These are phyloP conservation scores for Enteromius viviparus DNA, from an alignment of 2,797 vertebrate species.

Conservation along the genomic window DNA sequence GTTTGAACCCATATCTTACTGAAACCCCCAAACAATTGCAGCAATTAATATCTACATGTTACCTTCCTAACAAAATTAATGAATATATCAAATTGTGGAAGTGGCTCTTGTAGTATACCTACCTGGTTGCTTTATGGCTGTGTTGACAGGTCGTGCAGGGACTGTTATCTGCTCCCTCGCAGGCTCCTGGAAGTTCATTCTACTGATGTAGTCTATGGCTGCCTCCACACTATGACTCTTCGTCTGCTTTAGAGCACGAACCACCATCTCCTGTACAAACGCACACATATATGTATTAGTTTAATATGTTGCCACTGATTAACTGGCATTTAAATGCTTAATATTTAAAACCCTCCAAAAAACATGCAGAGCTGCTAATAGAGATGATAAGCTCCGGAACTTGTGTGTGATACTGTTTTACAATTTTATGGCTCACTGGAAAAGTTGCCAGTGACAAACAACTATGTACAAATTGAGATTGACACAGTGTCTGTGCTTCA, in stretches of 20 bases:
- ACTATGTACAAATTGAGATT: neutral
- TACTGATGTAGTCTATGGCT: constrained; percentile 91
- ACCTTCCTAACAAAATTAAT: neutral
- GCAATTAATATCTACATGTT: neutral
- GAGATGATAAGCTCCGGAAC: neutral
- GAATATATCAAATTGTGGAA: constrained; percentile 17
- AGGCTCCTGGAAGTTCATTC: constrained; percentile 92
- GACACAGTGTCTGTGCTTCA: neutral
- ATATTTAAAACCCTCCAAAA: neutral
- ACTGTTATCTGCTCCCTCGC: constrained; percentile 87
- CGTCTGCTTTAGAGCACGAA: constrained; percentile 83
- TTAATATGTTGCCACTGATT: too few species aligned
- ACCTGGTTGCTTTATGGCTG: constrained; percentile 88
- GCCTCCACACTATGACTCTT: constrained; percentile 87
- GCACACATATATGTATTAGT: neutral
- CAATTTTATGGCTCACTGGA: neutral
- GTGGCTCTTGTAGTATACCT: constrained; percentile 45
- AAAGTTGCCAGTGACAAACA: neutral
- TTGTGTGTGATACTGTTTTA: neutral
- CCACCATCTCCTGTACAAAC: constrained; percentile 82
- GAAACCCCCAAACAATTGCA: neutral
- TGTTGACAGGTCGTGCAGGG: constrained; percentile 78
- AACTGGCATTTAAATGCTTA: too few species aligned
- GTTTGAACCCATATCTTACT: neutral
- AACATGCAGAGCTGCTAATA: neutral